These are phyloP conservation scores for Pristionchus entomophagus DNA, from an alignment of 2,888 invertebrate species.

Conservation along the genomic window DNA sequence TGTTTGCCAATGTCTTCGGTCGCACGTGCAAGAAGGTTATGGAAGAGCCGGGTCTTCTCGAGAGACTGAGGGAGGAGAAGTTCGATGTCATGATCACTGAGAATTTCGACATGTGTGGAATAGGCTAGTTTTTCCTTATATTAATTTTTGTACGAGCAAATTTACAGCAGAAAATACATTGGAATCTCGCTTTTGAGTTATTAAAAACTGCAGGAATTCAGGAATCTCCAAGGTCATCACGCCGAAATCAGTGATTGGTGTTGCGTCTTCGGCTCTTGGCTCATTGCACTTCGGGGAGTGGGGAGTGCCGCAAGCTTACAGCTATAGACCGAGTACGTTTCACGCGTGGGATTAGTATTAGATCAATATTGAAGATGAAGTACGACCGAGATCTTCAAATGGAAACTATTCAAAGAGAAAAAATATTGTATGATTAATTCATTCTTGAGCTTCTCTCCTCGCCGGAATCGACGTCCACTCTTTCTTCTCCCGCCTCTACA, in stretches of 20 bases:
- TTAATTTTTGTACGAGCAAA: too few species aligned
- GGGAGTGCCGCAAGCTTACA: not conserved
- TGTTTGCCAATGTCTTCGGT: not conserved
- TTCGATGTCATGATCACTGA: conserved; percentile 25
- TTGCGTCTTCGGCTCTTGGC: not conserved
- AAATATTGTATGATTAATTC: too few species aligned
- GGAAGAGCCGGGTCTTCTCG: conserved; percentile 15
- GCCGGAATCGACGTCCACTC: not conserved
- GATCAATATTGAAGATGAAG: not conserved
- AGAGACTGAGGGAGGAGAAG: not conserved
- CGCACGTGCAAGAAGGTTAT: conserved; percentile 12
- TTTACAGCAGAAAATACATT: too few species aligned
- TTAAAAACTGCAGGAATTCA: too few species aligned
- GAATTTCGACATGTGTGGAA: conserved; percentile 8
- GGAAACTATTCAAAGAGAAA: too few species aligned
- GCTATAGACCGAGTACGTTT: not conserved
- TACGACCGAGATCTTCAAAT: too few species aligned
- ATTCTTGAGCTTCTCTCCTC: not conserved
- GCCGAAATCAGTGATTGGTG: not conserved
- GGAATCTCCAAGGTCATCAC: not conserved
- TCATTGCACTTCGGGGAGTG: not conserved
- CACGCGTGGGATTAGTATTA: not conserved
- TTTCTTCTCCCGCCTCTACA: conserved; percentile 4
- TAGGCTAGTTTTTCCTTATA: not conserved
- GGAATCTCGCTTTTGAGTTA: too few species aligned